Evolutionary conservation across 2,797 vertebrate genomes (phyloP).

Genomic region (Taenioides sp.): DNA sequence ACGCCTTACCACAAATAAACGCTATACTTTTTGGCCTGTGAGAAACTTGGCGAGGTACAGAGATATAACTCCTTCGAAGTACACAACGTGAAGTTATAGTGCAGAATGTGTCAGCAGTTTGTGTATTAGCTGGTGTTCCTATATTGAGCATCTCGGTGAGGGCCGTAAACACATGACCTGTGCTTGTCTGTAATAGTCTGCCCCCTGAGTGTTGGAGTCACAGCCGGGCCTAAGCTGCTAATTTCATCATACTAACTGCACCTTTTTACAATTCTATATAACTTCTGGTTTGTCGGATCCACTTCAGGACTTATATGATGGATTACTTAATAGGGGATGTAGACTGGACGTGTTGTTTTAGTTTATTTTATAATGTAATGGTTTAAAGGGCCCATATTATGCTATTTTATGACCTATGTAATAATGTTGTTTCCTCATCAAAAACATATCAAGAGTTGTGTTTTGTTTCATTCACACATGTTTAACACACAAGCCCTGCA

Average conservation of each 20-base stretch:
- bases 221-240: constrained; percentile 1
- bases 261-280: constrained; percentile 1
- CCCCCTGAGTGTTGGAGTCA: neutral
- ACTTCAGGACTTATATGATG: neutral
- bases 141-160: neutral
- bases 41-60: neutral
- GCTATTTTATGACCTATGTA: too few relatives aligned
- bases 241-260: constrained; percentile 6
- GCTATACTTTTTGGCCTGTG: constrained; percentile 1
- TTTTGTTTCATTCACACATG: too few relatives aligned
- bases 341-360: too few relatives aligned
- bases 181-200: constrained; percentile 4
- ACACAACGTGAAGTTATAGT: neutral
- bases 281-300: neutral
- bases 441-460: too few relatives aligned
- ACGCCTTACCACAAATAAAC: constrained; percentile 13
- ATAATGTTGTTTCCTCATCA: too few relatives aligned
- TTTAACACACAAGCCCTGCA: too few relatives aligned
- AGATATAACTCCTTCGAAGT: neutral
- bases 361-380: too few relatives aligned
- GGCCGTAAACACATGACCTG: neutral
- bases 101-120: constrained; percentile 9
- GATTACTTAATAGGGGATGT: too few relatives aligned
- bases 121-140: neutral
- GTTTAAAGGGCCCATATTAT: too few relatives aligned